phyloP scores from a whole-genome alignment of 2,113 vertebrate genomes.

The Pollimyrus isidori region DNA sequence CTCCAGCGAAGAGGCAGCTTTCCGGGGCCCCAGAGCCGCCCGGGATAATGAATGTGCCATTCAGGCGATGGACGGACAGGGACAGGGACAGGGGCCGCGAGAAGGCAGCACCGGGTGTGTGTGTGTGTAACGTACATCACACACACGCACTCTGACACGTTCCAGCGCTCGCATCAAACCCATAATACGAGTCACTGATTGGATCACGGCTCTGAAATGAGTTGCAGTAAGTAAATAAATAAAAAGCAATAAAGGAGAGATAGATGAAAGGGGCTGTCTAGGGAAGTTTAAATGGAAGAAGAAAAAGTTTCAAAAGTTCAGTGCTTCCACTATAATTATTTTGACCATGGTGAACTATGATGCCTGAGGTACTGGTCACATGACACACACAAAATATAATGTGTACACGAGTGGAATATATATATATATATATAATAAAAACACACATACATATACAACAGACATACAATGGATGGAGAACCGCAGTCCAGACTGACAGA shows the following conservation, averaged over 20 bases:
- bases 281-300: background rate
- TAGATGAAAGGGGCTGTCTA: slow-evolving; percentile 43
- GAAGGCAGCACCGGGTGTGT: background rate
- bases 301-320: slow-evolving; percentile 8
- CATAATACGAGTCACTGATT: slow-evolving; percentile 48
- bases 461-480: background rate
- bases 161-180: slow-evolving; percentile 13
- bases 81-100: background rate
- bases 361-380: background rate
- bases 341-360: background rate
- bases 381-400: background rate
- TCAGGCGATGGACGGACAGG: background rate
- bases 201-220: slow-evolving; percentile 50
- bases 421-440: background rate
- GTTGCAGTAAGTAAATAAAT: slow-evolving; percentile 46
- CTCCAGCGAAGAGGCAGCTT: slow-evolving; percentile 34
- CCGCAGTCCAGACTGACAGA: background rate
- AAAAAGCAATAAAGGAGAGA: slow-evolving; percentile 32
- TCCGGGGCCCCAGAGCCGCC: background rate
- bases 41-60: slow-evolving; percentile 6
- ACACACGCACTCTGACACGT: background rate
- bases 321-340: background rate
- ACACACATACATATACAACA: background rate
- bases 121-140: background rate
- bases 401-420: background rate